Base-by-base conservation (phyloP, 2,113 vertebrate species). In the Chlamydotis undulata region DNA sequence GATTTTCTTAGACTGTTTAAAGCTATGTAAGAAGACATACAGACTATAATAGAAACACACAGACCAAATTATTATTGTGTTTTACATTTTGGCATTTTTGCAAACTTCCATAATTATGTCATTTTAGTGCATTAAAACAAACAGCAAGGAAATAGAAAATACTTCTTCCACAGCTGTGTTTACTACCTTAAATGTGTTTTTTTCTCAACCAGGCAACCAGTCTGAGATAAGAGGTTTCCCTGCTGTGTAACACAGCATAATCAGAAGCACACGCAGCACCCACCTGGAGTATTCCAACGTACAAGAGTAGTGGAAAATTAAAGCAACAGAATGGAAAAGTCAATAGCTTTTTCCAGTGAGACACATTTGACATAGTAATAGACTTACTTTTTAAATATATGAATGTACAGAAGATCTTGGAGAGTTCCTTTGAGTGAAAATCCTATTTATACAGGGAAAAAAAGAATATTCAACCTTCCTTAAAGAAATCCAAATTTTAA, bases 121-220 rank as follows among this genome's bases (percentile, higher is more conserved):
- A 95, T 97, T 98, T 97, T 96, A 89, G 91, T 94, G 92, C 91
- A 95, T 98, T 97, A 97, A 97, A 97, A 97, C 92, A 98, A 97
- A 96, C 92, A 97, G 87, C 76, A 95, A 98, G 94, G 87, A 96
- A 97, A 97, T 85, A 89, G 85, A 95, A 97, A 97, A 96, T 91
- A 91, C 96, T 95, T 96, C 96, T 97, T 94, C 90, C 93, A 96
- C 97, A 98, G 97, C 97, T 98, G 98, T 98, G 97, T 98, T 98
- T 98, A 97, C 97, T 95, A 97, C 91, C 93, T 96, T 93, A 87
- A 91, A 94, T 89, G 60, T 93, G 65, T 37, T 87, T 87, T 67
- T 84, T 80, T 12, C 76, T 78, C 68, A 96, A 37, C 91, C 92
- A 98, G 95, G 96, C 97, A 97, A 95, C 89, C 96, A 97, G 96